Evolutionary conservation across 2,888 invertebrate species (phyloP), one percentile per base, ranked within the genome.

Genomic region (Drosophila barbarae): DNA sequence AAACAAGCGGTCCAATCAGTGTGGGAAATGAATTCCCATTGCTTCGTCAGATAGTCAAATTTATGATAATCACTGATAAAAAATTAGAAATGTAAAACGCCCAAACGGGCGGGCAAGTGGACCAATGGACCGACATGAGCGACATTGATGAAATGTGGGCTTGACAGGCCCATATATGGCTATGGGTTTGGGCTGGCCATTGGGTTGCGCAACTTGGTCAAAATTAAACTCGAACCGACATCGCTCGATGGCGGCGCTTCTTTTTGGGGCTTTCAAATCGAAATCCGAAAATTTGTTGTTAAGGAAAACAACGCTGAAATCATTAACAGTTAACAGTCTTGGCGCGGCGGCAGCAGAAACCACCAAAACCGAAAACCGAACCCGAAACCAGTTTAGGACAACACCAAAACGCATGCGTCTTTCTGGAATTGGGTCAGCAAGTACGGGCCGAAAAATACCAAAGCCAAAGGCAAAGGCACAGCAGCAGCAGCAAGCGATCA

Each of bases 381-480:
- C 18, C 72, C 60, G 69, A 82, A 82, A 82, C 82, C 82, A 80
- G 82, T 83, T 83, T 83, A 77, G 78, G 84, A 82, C 73, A 73
- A 74, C 67, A 68, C 68, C 68, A 70, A 74, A 72, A 78, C 77
- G 71, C 76, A 84, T 82, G 80, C 70, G 74, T 73, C 80, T 78
- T 68, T 68, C 61, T 72, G 73, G 75, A 83, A 83, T 83, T 83
- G 72, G 82, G 82, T 83, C 82, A 84, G 73, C 84, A 84, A 79
- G 82, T 80, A 76, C 71, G 66, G 77, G 68, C 69, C 69, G 61
- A 70, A 69, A 67, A 67, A 67, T 67, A 61, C 68, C 72, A 72
- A 69, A 77, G 69, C 66, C 64, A 67, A 74, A 64, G 60, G 66
- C 61, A 63, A 57, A 44, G 55, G 60, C 72, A 53, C 71, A 54